phyloP scores from a whole-genome alignment of 1,140 invertebrate species.

The Orius laevigatus region DNA sequence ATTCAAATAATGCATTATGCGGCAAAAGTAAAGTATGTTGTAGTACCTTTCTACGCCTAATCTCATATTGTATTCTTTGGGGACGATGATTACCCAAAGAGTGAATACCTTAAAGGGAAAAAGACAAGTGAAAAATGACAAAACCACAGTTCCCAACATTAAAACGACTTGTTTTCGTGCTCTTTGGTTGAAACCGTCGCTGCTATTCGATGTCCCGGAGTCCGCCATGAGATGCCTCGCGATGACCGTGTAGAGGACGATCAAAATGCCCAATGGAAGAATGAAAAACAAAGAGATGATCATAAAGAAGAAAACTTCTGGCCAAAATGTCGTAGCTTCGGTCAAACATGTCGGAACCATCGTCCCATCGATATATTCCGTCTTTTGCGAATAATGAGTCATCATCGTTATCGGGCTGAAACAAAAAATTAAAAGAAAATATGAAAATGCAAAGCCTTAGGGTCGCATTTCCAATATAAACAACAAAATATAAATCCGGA shows the following conservation, averaged over 20 bases:
- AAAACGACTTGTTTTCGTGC: constrained; percentile 53
- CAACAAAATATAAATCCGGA: neutral
- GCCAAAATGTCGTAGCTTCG: constrained; percentile 44
- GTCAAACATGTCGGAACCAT: constrained; percentile 41
- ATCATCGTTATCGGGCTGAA: constrained; percentile 45
- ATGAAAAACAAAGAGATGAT: constrained; percentile 59
- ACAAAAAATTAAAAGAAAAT: constrained; percentile 9
- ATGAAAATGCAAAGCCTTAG: neutral
- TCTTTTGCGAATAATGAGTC: constrained; percentile 35
- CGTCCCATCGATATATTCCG: constrained; percentile 32
- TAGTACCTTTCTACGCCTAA: constrained; percentile 57
- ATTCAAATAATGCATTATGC: constrained; percentile 74
- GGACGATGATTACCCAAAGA: constrained; percentile 56
- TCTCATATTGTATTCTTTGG: constrained; percentile 35
- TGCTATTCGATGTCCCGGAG: constrained; percentile 39
- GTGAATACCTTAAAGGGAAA: constrained; percentile 71
- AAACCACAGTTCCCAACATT: constrained; percentile 69
- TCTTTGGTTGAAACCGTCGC: constrained; percentile 32
- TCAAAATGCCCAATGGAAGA: constrained; percentile 53
- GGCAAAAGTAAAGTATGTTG: constrained; percentile 60
- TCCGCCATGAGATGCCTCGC: constrained; percentile 52
- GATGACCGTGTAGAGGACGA: constrained; percentile 60
- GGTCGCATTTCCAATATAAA: too few relatives aligned
- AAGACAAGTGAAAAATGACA: constrained; percentile 72
- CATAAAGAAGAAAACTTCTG: constrained; percentile 52